Evolutionary conservation across 2,888 invertebrate species (phyloP), one percentile per base, ranked within the genome.

Genomic region (Spatulosminthurus flaviceps): DNA sequence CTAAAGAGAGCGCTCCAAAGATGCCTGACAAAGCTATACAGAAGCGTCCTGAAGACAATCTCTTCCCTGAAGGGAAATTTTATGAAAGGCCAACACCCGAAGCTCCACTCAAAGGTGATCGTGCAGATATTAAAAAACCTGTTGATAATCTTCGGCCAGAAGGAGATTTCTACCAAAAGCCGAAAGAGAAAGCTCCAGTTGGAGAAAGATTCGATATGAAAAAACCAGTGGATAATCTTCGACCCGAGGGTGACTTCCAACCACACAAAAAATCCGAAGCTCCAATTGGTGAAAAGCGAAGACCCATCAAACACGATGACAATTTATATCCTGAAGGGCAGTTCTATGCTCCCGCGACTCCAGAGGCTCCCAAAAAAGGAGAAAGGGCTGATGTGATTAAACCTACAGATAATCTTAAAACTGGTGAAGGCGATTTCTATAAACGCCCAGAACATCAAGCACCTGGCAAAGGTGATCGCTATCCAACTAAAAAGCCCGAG

Each of bases 51-150:
- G 86, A 88, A 34, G 92, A 92, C 85, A 92, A 90, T 82, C 86
- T 90, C 0, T 42, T 60, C 26, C 77, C 72, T 1, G 90, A 90
- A 86, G 91, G 91, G 5, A 90, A 92, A 28, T 92, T 92, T 75
- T 80, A 82, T 60, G 74, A 76, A 0, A 34, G 80, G 16, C 77
- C 77, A 4, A 29, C 16, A 7, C n/a, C n/a, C 1, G 77, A 70
- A 41, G 79, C 71, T 34, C 83, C 71, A 60, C 69, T 75, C 0
- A 81, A 78, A 71, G 84, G 84, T 11, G 84, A 84, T 11, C 66
- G 84, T 16, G 81, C 90, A 4, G 81, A 80, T 34, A 64, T 82
- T 0, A 72, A 29, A 19, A 71, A 41, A 66, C 90, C 89, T 7
- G 88, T 86, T 82, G 92, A 92, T 84, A 91, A 92, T 86, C 86